Evolutionary conservation across 2,888 invertebrate genomes (phyloP).

Genomic region (Lomographa bimaculata): DNA sequence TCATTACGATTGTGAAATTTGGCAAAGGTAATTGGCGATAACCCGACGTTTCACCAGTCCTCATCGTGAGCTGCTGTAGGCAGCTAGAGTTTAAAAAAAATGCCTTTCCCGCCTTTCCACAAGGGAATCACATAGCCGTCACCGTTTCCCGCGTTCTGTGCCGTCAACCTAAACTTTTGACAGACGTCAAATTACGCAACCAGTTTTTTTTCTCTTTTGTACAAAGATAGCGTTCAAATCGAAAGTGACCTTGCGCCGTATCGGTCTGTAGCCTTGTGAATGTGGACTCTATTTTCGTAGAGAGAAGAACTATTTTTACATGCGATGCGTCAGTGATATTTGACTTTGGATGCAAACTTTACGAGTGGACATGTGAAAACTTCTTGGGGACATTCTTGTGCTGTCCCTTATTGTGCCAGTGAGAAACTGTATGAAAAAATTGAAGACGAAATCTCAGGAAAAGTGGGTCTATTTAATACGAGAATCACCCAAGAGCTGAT

Average conservation of each 20-base stretch:
- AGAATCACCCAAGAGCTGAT: too few relatives aligned
- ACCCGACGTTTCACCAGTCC: slow-evolving; percentile 25
- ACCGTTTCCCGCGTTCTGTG: slow-evolving; percentile 36
- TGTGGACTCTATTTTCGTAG: slow-evolving; percentile 28
- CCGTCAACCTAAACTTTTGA: slow-evolving; percentile 37
- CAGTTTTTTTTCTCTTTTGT: slow-evolving; percentile 20
- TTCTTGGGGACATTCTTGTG: slow-evolving; percentile 37
- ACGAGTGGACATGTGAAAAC: slow-evolving; percentile 40
- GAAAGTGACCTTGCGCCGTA: slow-evolving; percentile 33
- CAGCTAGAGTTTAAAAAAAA: slow-evolving; percentile 35
- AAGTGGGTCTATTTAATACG: too few relatives aligned
- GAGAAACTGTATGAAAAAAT: slow-evolving; percentile 18
- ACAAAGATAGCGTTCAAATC: slow-evolving; percentile 27
- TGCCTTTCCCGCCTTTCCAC: slow-evolving; percentile 44
- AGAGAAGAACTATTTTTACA: slow-evolving; percentile 25
- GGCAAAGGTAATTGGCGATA: slow-evolving; percentile 62
- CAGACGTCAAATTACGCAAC: slow-evolving; percentile 27
- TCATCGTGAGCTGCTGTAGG: slow-evolving; percentile 9
- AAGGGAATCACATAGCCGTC: slow-evolving; percentile 52
- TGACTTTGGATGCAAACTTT: slow-evolving; percentile 30
- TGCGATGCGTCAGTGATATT: slow-evolving; percentile 29
- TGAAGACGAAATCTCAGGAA: too few relatives aligned
- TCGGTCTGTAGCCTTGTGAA: slow-evolving; percentile 28
- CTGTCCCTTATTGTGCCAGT: slow-evolving; percentile 37
- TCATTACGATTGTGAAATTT: slow-evolving; percentile 74